Evolutionary conservation across 64 coral and sea anemone species (phyloP).

Genomic region (Montipora efflorescens): DNA sequence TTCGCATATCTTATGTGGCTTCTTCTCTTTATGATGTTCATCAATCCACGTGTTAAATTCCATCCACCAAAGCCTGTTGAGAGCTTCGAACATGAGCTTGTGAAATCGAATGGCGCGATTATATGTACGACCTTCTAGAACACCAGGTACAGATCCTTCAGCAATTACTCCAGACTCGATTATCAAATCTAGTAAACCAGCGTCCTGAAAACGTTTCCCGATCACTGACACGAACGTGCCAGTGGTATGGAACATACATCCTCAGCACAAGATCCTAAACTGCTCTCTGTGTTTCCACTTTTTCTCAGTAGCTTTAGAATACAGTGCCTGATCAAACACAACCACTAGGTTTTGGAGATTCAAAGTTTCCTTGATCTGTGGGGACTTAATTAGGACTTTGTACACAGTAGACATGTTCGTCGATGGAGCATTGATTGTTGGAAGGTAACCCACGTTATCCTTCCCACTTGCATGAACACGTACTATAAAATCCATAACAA

Average conservation of each 20-base stretch:
- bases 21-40: conserved; percentile 33
- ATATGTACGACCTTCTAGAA: conserved; percentile 21
- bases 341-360: neutral
- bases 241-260: conserved; percentile 38
- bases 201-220: conserved; percentile 47
- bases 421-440: no score
- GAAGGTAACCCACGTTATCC: conserved; percentile 55
- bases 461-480: conserved; percentile 50
- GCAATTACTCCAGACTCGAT: conserved; percentile 36
- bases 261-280: conserved; percentile 42
- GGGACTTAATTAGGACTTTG: neutral
- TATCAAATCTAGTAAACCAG: conserved; percentile 22
- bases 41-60: conserved; percentile 33
- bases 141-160: conserved; percentile 41
- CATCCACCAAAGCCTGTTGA: conserved; percentile 21
- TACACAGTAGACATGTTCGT: no score
- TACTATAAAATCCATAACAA: conserved; percentile 32
- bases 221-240: conserved; percentile 35
- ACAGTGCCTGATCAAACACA: no score
- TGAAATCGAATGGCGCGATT: no score
- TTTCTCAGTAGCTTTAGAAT: neutral
- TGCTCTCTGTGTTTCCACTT: conserved; percentile 47
- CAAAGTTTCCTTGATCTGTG: conserved; percentile 35
- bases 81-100: conserved; percentile 59
- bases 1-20: conserved; percentile 13